These are phyloP conservation scores for Apostichopus leukothele DNA, from an alignment of 53 echinoderm and acorn worm species.

Conservation along the genomic window DNA sequence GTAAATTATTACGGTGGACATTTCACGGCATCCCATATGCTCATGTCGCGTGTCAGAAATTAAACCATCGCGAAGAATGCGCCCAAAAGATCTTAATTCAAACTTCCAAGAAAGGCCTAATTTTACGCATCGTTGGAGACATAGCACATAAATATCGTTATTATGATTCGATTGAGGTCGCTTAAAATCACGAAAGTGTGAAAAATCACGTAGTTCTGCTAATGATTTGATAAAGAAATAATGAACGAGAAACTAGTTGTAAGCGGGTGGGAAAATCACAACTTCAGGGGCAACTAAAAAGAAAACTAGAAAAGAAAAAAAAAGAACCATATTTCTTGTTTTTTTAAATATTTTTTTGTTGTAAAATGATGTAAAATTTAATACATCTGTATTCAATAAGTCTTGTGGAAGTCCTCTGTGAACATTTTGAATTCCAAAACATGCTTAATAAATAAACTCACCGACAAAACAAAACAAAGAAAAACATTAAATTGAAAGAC, in stretches of 20 bases:
- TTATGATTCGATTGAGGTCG: neutral
- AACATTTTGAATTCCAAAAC: too few relatives aligned
- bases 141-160: neutral
- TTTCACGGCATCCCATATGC: constrained; percentile 37
- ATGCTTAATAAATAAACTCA: too few relatives aligned
- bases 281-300: neutral
- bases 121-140: constrained; percentile 4
- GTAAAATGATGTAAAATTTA: too few relatives aligned
- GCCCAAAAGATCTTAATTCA: neutral
- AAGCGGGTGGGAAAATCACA: neutral
- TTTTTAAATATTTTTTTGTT: too few relatives aligned
- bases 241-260: constrained; percentile 1
- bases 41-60: constrained; percentile 38
- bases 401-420: too few relatives aligned
- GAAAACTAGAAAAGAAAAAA: neutral
- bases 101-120: constrained; percentile 34
- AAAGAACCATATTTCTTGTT: neutral
- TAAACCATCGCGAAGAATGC: constrained; percentile 23
- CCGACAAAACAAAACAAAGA: too few relatives aligned
- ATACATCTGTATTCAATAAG: too few relatives aligned
- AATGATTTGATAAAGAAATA: constrained; percentile 4
- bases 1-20: constrained; percentile 37
- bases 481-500: too few relatives aligned
- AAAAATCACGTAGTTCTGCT: neutral
- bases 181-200: constrained; percentile 19